Base-by-base conservation (phyloP, 2,888 invertebrate species). In the Eurytoma adleriae region DNA sequence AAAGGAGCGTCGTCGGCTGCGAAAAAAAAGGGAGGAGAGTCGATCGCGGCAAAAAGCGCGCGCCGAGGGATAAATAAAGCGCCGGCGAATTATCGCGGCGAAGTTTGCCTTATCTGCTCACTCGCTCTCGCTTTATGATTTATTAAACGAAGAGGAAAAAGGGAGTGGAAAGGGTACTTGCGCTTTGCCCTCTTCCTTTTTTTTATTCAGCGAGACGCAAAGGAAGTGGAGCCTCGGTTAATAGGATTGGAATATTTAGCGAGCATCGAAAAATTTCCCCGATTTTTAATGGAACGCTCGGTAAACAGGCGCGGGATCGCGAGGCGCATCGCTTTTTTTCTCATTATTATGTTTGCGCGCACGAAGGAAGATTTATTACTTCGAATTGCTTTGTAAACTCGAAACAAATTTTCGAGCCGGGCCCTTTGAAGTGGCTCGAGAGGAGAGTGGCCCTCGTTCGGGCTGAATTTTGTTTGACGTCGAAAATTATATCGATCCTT, bases 181-280 rank as follows among this genome's bases (percentile, higher is more conserved):
- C 12, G 4, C 24, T 3, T 4, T n/a, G 16, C 30, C 13, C 30
- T n/a, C 24, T 20, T 20, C 27, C 5, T 30, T 64, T 16, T 64
- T 18, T 40, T 62, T 73, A 52, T 61, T 69, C 66, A 16, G 20
- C 14, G 64, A 40, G 68, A 64, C 61, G 18, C 16, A 30, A n/a
- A 24, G 48, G 54, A 18, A 67, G 64, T 40, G 30, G 16, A 64
- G 61, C 16, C 69, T 30, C 18, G 79, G 71, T 78, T 80, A 80
- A 80, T 77, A 77, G 77, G 73, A 80, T 77, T 80, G 76, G 66
- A 80, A 77, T 77, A 80, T 77, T 80, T 77, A 80, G 80, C 68
- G 71, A 61, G 59, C 59, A 52, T 64, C 64, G 54, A 72, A 76
- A 56, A 40, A 75, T 62, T 59, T 18, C 72, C 64, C 56, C 69